Base-by-base conservation (phyloP, 1,140 invertebrate genomes). In the Oncopodura yosiiana region DNA sequence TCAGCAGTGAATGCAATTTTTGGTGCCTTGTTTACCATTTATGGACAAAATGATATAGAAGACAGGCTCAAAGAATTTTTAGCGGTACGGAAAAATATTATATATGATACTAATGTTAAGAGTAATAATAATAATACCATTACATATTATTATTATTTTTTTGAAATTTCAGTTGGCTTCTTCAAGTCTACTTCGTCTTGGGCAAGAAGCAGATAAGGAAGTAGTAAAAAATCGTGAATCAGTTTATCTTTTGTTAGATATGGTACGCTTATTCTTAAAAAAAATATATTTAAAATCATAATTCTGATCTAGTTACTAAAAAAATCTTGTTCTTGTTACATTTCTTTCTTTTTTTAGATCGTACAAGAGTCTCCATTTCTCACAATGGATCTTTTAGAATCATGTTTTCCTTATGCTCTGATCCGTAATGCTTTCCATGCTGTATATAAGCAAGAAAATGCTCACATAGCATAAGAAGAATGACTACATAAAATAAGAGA, bases 1-100 rank as follows among this genome's bases (percentile, higher is more conserved):
- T 79, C 88, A 26, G 94, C 94, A 0, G 87, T 99, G 36, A 99
- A 98, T 69, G 87, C 92, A 64, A 87, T 99, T 53, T 95, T 97
- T 67, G 92, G 87, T 19, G 94, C 94, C 1, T 69, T 99, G 19
- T 99, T 99, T 67, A 93, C 90, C 1, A 86, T 97, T 51, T 92
- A 92, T 69, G 89, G 87, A 3, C 83, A 87, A 66, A 87, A 86
- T 21, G 96, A 99, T 69, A 93, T 95, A 62, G 92, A 95, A 67
- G 92, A 95, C 67, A 79, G 95, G 55, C 89, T 99, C 80, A 96
- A 98, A 67, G 96, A 99, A 70, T 99, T 99, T 69, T 73, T 99
- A 44, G 95, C 95, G 3, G 79, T 82, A 71, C 72, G 71, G n/a
- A 44, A 16, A 27, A 30, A 23, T 67, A 37, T 62, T 27, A 26